A percentile compares a stretch with the other conserved stretches of the same genome.
Conservation (phyloP, 2,888 invertebrate species). For the Caprella mutica region DNA sequence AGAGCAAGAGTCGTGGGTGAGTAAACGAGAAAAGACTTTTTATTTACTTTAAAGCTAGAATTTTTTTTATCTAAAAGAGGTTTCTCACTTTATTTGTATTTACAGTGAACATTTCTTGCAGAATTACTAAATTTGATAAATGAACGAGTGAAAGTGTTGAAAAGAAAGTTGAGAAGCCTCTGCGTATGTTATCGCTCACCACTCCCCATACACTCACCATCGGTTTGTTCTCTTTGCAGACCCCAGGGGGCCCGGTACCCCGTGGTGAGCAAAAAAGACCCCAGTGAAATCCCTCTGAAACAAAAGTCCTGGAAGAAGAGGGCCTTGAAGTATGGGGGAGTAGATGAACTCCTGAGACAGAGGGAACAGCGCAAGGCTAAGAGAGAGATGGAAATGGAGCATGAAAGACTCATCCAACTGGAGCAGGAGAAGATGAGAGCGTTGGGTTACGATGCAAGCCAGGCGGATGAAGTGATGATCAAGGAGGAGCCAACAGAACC, state of each 20-base stretch:
- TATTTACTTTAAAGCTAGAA: background rate
- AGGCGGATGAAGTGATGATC: no score
- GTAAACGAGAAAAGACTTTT: constrained; percentile 36
- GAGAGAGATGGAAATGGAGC: background rate
- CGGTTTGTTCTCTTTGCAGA: constrained; percentile 7
- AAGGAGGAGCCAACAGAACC: no score
- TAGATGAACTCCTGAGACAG: background rate
- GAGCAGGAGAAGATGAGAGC: constrained; percentile 4
- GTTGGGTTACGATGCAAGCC: background rate
- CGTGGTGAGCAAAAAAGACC: constrained; percentile 1
- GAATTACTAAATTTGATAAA: no score
- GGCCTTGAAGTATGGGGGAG: constrained; percentile 2
- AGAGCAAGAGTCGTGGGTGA: constrained; percentile 71
- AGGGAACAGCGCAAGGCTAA: background rate
- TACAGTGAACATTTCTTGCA: no score
- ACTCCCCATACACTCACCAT: background rate
- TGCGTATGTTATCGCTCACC: no score
- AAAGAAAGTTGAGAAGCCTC: no score
- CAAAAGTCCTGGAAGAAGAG: constrained; percentile 1
- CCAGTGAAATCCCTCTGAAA: background rate
- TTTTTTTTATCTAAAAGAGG: background rate
- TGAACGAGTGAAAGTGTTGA: no score
- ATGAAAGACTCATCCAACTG: background rate
- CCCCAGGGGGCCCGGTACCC: background rate
- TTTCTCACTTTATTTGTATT: background rate